phyloP scores from a whole-genome alignment of 2,888 invertebrate species.

The Platynereis dumerilii region DNA sequence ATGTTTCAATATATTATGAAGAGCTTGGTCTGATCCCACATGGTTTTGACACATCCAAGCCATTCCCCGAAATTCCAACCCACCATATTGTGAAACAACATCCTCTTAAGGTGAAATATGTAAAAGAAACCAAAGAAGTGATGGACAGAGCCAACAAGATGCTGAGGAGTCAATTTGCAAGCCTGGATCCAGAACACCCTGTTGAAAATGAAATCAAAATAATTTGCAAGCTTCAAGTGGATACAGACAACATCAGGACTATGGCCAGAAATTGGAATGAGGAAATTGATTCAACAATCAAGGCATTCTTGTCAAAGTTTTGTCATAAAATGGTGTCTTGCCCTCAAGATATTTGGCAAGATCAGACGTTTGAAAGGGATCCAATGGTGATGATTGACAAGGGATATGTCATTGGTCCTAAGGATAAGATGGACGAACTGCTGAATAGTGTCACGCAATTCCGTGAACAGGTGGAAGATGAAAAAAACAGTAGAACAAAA shows the following conservation, averaged over 20 bases:
- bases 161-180: no score
- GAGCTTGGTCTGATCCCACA: slow-evolving; percentile 16
- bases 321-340: not conserved
- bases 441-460: not conserved
- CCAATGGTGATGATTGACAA: not conserved
- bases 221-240: not conserved
- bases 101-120: no score
- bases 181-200: no score
- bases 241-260: not conserved
- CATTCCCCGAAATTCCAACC: slow-evolving; percentile 13
- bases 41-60: slow-evolving; percentile 19
- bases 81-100: not conserved
- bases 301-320: not conserved
- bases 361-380: not conserved
- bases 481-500: not conserved
- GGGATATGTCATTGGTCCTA: not conserved
- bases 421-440: not conserved
- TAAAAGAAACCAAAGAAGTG: no score
- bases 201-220: not conserved
- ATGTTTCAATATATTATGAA: slow-evolving; percentile 10
- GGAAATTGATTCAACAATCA: not conserved
- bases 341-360: not conserved
- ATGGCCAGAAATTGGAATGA: not conserved
- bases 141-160: no score
- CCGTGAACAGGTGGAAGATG: not conserved